These are phyloP conservation scores for Griposia aprilina DNA, from an alignment of 2,888 invertebrate species.

Conservation along the genomic window DNA sequence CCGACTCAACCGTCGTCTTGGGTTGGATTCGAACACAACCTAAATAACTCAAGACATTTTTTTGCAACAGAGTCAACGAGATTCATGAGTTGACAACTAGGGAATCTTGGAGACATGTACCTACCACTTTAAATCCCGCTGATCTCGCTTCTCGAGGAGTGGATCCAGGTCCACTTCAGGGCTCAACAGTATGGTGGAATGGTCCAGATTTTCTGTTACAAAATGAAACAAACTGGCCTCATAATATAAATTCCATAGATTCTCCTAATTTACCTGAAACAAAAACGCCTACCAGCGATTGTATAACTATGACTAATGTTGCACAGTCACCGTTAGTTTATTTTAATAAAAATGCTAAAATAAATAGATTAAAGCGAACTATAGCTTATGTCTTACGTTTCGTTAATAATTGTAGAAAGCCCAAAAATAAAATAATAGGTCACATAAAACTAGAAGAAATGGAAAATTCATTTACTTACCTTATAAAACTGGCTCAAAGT, in stretches of 20 bases:
- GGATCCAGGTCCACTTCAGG: not conserved
- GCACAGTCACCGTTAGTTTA: not conserved
- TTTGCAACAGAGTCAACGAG: not conserved
- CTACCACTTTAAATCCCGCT: not conserved
- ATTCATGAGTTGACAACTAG: not conserved
- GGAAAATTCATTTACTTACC: too few relatives aligned
- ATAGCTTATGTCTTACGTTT: too few relatives aligned
- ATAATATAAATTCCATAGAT: not conserved
- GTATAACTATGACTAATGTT: not conserved
- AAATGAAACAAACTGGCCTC: not conserved
- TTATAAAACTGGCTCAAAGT: too few relatives aligned
- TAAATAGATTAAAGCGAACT: too few relatives aligned
- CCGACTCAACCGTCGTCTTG: not conserved
- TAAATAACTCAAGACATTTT: not conserved
- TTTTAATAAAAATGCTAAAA: too few relatives aligned
- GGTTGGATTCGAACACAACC: not conserved
- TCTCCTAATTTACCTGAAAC: not conserved
- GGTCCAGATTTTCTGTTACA: not conserved
- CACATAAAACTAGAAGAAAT: too few relatives aligned
- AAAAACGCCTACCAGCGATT: not conserved
- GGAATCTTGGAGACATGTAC: slow-evolving; percentile 3
- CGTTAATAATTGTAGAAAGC: too few relatives aligned
- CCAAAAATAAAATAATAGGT: too few relatives aligned
- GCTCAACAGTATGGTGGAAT: not conserved
- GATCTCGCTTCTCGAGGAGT: slow-evolving; percentile 1